Conservation (phyloP, 2,797 vertebrate species). For the Cyclura pinguis region DNA sequence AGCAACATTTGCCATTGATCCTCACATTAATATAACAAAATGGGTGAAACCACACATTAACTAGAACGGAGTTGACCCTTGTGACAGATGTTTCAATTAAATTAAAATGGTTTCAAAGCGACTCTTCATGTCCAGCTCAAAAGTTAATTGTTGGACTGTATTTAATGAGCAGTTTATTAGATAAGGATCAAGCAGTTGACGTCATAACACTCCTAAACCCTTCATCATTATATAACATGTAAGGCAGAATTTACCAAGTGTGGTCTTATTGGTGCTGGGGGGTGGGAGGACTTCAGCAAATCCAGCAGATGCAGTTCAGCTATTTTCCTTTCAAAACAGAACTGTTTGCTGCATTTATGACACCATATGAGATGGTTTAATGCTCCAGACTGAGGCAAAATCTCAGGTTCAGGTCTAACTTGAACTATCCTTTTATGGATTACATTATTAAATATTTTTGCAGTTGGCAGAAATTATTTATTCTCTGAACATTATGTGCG, state of each 20-base stretch:
- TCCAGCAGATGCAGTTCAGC: not conserved
- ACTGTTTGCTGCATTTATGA: not conserved
- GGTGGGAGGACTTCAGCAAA: conserved; percentile 24
- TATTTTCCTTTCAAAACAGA: not conserved
- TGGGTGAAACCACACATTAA: conserved; percentile 20
- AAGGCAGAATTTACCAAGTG: conserved; percentile 43
- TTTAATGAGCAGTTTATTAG: conserved; percentile 62
- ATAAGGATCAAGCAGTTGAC: conserved; percentile 56
- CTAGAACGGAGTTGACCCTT: conserved; percentile 31
- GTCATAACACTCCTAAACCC: conserved; percentile 68
- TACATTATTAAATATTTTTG: not conserved
- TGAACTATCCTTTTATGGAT: not conserved
- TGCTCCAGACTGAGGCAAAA: not conserved
- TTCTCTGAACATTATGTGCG: not conserved
- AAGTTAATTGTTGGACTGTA: conserved; percentile 63
- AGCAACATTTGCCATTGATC: not conserved
- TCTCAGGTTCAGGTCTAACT: not conserved
- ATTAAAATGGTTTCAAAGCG: conserved; percentile 59
- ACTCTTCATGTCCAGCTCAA: conserved; percentile 52
- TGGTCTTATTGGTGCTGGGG: conserved; percentile 35
- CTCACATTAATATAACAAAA: not conserved
- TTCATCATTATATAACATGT: conserved; percentile 58
- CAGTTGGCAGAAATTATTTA: not conserved
- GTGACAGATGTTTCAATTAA: conserved; percentile 63
- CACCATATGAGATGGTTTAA: not conserved